A percentile compares a stretch with the other conserved stretches of the same genome.
These are phyloP conservation scores for Arenicola marina DNA, from an alignment of 2,888 invertebrate species.

Conservation along the genomic window DNA sequence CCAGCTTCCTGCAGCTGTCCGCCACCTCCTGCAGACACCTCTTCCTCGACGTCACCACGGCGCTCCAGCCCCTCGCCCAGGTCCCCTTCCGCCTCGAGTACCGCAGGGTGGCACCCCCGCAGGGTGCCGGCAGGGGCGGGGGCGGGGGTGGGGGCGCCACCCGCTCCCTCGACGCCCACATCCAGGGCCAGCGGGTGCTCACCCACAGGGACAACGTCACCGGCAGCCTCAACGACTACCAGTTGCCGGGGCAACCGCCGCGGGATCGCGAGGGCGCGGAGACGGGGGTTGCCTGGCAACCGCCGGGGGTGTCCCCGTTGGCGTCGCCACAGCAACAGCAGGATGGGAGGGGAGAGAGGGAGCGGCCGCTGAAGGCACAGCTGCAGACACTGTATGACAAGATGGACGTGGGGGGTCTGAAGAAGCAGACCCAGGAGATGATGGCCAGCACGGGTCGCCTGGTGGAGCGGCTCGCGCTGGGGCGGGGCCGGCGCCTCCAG, in stretches of 20 bases:
- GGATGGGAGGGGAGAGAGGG: no score
- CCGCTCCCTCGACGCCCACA: conserved; percentile 27
- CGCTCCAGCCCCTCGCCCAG: conserved; percentile 78
- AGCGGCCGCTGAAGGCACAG: conserved; percentile 13
- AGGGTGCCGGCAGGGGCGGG: conserved; percentile 25
- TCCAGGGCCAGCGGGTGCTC: conserved; percentile 12
- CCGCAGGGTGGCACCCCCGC: neutral
- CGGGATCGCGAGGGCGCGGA: neutral
- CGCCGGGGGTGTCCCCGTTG: no score
- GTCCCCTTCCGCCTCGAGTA: conserved; percentile 79
- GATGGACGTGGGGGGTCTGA: no score
- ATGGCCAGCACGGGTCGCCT: no score
- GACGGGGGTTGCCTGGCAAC: neutral
- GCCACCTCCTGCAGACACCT: conserved; percentile 68
- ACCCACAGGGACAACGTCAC: conserved; percentile 16
- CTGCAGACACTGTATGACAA: no score
- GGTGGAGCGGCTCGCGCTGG: no score
- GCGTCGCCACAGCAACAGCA: no score
- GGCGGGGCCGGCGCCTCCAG: no score
- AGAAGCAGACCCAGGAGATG: no score
- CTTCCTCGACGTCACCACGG: conserved; percentile 76
- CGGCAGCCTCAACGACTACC: no score
- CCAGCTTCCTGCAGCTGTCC: conserved; percentile 73
- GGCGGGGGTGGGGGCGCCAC: conserved; percentile 24
- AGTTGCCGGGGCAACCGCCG: neutral